Conservation (phyloP, 37 sponge, comb jelly and placozoan species). For the Cliona cf. orientalis region DNA sequence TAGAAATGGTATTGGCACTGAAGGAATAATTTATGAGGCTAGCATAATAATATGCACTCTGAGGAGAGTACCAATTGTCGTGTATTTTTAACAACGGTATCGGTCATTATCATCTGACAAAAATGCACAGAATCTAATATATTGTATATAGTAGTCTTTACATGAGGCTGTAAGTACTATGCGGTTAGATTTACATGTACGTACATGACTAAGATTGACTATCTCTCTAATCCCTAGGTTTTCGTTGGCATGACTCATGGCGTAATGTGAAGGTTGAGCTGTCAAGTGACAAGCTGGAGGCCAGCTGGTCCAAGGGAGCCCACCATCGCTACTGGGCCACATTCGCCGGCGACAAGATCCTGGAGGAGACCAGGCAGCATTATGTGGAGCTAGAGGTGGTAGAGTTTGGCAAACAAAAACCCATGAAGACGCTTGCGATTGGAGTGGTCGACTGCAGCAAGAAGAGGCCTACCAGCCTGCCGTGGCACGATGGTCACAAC, state of each 20-base stretch:
- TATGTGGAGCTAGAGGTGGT: conserved; percentile 43
- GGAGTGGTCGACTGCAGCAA: conserved; percentile 42
- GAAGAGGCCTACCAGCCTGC: background rate
- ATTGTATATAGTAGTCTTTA: no score
- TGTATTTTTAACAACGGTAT: background rate
- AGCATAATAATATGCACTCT: no score
- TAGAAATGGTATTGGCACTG: no score
- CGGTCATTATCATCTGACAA: no score
- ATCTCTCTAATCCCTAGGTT: conserved; percentile 4
- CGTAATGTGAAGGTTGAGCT: conserved; percentile 50
- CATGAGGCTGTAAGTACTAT: no score
- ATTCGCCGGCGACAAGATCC: conserved; percentile 19
- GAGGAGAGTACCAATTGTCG: background rate
- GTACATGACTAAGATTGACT: no score
- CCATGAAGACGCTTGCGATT: conserved; percentile 30
- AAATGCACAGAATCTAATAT: no score
- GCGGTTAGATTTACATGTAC: no score
- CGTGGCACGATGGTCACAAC: conserved; percentile 43
- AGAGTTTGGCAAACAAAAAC: conserved; percentile 16
- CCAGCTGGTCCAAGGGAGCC: conserved; percentile 11
- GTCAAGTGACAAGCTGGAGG: conserved; percentile 22
- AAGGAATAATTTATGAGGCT: no score
- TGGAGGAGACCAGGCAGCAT: background rate
- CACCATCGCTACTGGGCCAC: conserved; percentile 39
- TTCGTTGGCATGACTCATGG: conserved; percentile 47